A percentile compares a stretch with the other conserved stretches of the same genome.
Conservation (phyloP, 1,140 invertebrate species). For the Batillaria attramentaria region DNA sequence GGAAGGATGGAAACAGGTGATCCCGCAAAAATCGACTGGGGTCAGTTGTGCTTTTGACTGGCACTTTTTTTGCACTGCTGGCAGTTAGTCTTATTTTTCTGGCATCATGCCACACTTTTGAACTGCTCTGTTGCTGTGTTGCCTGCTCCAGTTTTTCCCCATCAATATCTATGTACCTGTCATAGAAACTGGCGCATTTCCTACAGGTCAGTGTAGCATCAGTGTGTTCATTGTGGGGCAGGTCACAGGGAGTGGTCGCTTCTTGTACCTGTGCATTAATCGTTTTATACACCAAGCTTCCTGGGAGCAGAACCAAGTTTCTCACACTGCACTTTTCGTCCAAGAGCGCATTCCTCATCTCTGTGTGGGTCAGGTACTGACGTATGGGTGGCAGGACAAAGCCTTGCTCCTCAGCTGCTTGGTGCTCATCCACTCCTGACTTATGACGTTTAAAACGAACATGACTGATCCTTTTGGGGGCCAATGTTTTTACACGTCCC, state of each 20-base stretch:
- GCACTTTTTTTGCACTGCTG: background rate
- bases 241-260: too few species aligned
- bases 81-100: background rate
- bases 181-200: background rate
- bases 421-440: too few species aligned
- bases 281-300: background rate
- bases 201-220: too few species aligned
- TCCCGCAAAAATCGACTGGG: background rate
- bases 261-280: background rate
- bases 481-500: too few species aligned
- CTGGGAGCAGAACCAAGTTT: background rate
- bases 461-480: too few species aligned
- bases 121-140: background rate
- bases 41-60: background rate
- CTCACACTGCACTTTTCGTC: background rate
- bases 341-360: background rate
- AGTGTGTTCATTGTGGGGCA: background rate
- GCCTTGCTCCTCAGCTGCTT: too few species aligned
- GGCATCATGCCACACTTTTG: background rate
- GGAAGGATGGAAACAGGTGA: slow-evolving; percentile 3
- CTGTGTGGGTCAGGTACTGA: too few species aligned
- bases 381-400: too few species aligned
- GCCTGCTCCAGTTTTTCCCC: background rate
- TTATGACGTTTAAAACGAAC: too few species aligned
- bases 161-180: too few species aligned